Base-by-base conservation (phyloP, 2,888 invertebrate genomes). In the Palloptera scutellata region DNA sequence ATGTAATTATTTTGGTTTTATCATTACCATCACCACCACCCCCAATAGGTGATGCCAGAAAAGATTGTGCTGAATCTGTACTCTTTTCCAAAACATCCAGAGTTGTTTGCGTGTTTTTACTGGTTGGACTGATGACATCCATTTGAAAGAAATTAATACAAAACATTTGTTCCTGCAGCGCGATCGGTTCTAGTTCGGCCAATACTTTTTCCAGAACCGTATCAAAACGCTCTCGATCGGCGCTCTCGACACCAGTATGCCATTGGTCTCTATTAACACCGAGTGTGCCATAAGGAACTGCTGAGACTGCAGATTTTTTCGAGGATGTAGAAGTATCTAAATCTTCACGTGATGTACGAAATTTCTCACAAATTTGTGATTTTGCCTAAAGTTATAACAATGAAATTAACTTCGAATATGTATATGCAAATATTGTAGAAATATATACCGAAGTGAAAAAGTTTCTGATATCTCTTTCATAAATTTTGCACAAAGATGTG, bases 81-180 rank as follows among this genome's bases (percentile, higher is more conserved):
- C 87, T 87, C 43, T 76, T 77, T 48, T 83, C 79, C 63, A 83
- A 76, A 1, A 82, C 84, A 76, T 89, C 89, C 60, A 88, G 79
- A 1, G 88, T 89, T 12, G 88, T 88, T 77, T 88, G 86, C 0
- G 88, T 88, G 77, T 88, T 88, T 82, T 86, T 86, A 6, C 85
- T 83, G 43, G 87, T 88, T 1, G 88, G 88, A 78, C 88, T 88
- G 68, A 88, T 78, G 73, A 88, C 88, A 78, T 92, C 92, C 76
- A 96, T 87, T 84, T 94, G 93, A 83, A 98, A 96, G 86, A 98
- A 98, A 70, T 90, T 88, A 17, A 94, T 91, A 83, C 97, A 97
- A 86, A 98, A 98, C 75, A 95, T 92, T 86, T 98, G 97, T 84
- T 98, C 98, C 30, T 94, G 93, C 73, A 97, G 88, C 81, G 97